Base-by-base conservation (phyloP, 2,888 invertebrate species). In the Altica lythri region DNA sequence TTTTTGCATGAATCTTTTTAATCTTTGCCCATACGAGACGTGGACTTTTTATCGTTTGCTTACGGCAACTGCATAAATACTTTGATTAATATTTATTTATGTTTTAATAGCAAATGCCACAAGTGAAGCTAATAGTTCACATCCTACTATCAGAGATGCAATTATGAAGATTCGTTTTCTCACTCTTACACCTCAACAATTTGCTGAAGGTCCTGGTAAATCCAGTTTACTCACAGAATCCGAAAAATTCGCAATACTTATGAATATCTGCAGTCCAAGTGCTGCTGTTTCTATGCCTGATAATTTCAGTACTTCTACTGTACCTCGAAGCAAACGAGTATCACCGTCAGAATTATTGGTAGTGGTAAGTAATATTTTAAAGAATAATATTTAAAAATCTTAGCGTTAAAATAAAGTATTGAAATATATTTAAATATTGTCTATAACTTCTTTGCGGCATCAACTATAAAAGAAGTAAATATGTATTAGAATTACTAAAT, bases 141-240 rank as follows among this genome's bases (percentile, higher is more conserved):
- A 67, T 55, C 74, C 74, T 14, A 78, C 82, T 12, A 77, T 86
- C 51, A 79, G 88, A 1, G 83, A 85, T 64, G 86, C 86, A 0
- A 79, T 91, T 1, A 85, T 84, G 69, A 89, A 90, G 75, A 86
- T 92, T 55, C 82, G 91, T 16, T 92, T 92, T 75, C 79, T 92
- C 8, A 90, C 89, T 0, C 77, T 92, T 62, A 85, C 85, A 0
- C 88, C 91, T 0, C 86, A 89, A 71, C 88, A 91, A 77, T 92
- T 92, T 73, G 90, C 92, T 0, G 88, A 89, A 67, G 89, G 90
- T 0, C 90, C 91, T 0, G 90, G 89, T 0, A 81, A 85, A 43
- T 90, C 90, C 9, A 77, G 80, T n/a, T 76, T 92, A 5, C 79
- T 92, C 17, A 81, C 85, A 0, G 86, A 90, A 73, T 81, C 88